These are phyloP conservation scores for Diaperis boleti DNA, from an alignment of 2,888 invertebrate genomes.

Conservation along the genomic window DNA sequence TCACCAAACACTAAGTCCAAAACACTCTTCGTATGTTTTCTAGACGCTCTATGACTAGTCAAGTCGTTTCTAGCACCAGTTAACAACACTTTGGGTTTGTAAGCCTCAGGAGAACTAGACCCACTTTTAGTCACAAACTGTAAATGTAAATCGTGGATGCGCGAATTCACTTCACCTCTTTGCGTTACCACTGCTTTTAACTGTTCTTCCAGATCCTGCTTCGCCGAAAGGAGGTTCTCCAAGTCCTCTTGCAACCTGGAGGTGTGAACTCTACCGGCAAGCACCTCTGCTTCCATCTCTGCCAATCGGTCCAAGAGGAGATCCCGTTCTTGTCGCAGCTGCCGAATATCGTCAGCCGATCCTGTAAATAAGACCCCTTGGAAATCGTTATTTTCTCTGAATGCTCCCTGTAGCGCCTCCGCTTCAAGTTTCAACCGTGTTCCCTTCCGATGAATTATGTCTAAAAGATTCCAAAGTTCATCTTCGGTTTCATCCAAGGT, in stretches of 20 bases:
- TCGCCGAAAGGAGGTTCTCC: slow-evolving; percentile 70
- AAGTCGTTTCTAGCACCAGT: slow-evolving; percentile 47
- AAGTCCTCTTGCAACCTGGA: slow-evolving; percentile 76
- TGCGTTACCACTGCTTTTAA: slow-evolving; percentile 70
- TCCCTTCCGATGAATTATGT: slow-evolving; percentile 87
- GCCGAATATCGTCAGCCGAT: slow-evolving; percentile 71
- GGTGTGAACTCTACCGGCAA: slow-evolving; percentile 75
- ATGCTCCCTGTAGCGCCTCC: slow-evolving; percentile 69
- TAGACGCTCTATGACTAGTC: slow-evolving; percentile 60
- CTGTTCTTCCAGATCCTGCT: slow-evolving; percentile 73
- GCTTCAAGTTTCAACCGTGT: slow-evolving; percentile 71
- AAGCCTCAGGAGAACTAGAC: slow-evolving; percentile 59
- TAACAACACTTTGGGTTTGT: slow-evolving; percentile 46
- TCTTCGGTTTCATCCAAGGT: slow-evolving; percentile 74
- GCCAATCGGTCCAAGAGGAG: slow-evolving; percentile 79
- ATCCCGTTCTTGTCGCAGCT: slow-evolving; percentile 80
- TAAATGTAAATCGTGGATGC: slow-evolving; percentile 70
- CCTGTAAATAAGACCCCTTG: slow-evolving; percentile 61
- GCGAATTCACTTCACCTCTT: slow-evolving; percentile 71
- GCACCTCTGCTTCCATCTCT: slow-evolving; percentile 81
- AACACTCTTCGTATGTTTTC: slow-evolving; percentile 69
- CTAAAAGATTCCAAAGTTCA: slow-evolving; percentile 87
- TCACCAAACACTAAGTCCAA: slow-evolving; percentile 78
- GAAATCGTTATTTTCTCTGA: slow-evolving; percentile 68
- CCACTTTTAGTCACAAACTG: slow-evolving; percentile 66